phyloP scores from a whole-genome alignment of 2,113 vertebrate genomes.

The Aphyosemion australe region DNA sequence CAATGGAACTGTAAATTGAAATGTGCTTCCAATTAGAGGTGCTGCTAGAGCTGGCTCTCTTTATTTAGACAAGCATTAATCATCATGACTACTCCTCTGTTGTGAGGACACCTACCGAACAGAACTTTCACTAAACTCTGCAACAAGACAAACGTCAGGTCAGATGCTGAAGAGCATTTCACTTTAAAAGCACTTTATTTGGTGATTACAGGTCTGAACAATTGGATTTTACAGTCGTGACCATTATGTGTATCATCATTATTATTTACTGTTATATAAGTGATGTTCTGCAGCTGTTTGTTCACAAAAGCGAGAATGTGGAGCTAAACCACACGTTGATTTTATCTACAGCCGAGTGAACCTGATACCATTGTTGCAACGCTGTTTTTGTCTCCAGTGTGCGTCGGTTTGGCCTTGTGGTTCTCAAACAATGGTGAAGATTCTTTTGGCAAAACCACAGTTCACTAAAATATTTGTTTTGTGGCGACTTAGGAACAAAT shows the following conservation, averaged over 20 bases:
- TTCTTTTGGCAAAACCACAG: slow-evolving; percentile 60
- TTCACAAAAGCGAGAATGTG: slow-evolving; percentile 34
- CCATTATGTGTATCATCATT: slow-evolving; percentile 11
- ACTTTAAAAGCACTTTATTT: slow-evolving; percentile 7
- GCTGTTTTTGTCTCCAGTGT: slow-evolving; percentile 61
- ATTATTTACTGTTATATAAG: slow-evolving; percentile 48
- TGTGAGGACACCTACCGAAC: slow-evolving; percentile 9
- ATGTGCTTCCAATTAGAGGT: slow-evolving; percentile 61
- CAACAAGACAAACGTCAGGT: slow-evolving; percentile 14
- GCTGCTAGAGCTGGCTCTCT: slow-evolving; percentile 40
- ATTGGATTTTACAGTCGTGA: slow-evolving; percentile 17
- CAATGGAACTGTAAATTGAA: slow-evolving; percentile 47
- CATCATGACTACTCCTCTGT: slow-evolving; percentile 21
- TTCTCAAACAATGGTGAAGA: slow-evolving; percentile 63
- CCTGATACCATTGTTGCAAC: slow-evolving; percentile 54
- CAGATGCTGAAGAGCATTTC: slow-evolving; percentile 7
- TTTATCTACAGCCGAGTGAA: slow-evolving; percentile 56
- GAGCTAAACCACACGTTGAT: slow-evolving; percentile 49
- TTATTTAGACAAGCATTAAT: slow-evolving; percentile 44
- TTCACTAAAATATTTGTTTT: slow-evolving; percentile 68
- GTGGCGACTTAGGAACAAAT: slow-evolving; percentile 63
- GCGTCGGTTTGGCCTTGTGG: slow-evolving; percentile 51
- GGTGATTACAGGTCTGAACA: background rate
- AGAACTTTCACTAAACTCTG: slow-evolving; percentile 9
- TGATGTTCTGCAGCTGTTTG: slow-evolving; percentile 39